These are phyloP conservation scores for Spatulosminthurus flaviceps DNA, from an alignment of 2,888 invertebrate species.

Conservation along the genomic window DNA sequence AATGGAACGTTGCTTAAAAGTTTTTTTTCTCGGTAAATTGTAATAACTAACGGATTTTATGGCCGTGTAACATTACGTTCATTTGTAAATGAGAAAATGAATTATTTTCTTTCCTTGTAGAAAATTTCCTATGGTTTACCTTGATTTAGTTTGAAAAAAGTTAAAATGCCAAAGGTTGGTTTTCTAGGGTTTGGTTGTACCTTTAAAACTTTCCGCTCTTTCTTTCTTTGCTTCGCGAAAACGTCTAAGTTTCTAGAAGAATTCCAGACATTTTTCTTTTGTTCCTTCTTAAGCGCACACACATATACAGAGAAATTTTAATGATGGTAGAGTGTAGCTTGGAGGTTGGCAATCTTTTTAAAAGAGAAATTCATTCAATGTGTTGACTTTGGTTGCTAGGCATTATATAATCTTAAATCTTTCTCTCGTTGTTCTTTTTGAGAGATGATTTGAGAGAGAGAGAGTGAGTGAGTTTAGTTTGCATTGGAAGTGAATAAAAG, in stretches of 20 bases:
- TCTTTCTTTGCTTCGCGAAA: neutral
- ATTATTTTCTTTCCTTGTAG: neutral
- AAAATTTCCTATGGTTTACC: neutral
- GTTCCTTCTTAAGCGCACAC: no score
- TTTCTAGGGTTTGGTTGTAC: neutral
- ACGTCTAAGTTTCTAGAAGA: neutral
- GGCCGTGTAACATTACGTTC: no score
- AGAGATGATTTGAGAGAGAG: neutral
- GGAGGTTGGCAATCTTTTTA: neutral
- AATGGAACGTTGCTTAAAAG: no score
- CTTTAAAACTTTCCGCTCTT: neutral
- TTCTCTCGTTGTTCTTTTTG: constrained; percentile 7
- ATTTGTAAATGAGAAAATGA: no score
- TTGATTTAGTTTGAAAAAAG: constrained; percentile 9
- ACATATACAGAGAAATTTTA: no score
- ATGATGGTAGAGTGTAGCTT: neutral
- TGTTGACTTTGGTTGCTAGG: neutral
- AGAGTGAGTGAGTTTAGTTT: no score
- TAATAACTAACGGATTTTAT: no score
- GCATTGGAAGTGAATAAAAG: neutral
- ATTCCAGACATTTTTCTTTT: neutral
- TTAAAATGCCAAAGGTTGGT: constrained; percentile 15
- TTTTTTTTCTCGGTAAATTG: no score
- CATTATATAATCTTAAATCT: neutral
- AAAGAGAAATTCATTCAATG: no score